These are phyloP conservation scores for Philhelius pedissequus DNA, from an alignment of 2,888 invertebrate genomes.

Conservation along the genomic window DNA sequence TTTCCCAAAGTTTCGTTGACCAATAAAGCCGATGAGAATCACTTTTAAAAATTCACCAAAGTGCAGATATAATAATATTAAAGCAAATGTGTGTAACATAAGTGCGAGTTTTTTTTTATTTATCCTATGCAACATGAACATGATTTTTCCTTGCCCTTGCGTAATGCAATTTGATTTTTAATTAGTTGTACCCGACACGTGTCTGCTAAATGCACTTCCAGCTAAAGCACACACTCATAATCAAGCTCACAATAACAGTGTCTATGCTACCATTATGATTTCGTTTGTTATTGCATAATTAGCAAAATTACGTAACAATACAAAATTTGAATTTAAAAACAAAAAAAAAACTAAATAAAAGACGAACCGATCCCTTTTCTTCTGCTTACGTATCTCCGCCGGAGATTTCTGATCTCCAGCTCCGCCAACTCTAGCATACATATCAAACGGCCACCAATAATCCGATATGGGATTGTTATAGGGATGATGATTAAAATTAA, in stretches of 20 bases:
- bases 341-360: too few relatives aligned
- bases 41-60: too few relatives aligned
- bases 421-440: constrained; percentile 60
- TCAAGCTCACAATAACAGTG: neutral
- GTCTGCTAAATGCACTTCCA: neutral
- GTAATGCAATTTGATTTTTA: neutral
- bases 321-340: neutral
- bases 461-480: constrained; percentile 2
- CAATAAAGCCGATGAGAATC: too few relatives aligned
- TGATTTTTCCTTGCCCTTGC: neutral
- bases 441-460: constrained; percentile 14
- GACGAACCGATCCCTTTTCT: constrained; percentile 71
- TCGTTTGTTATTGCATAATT: neutral
- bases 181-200: neutral
- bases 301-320: constrained; percentile 11
- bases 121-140: too few relatives aligned
- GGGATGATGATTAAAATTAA: neutral
- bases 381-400: constrained; percentile 77
- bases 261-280: neutral
- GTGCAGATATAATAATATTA: too few relatives aligned
- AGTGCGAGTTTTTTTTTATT: too few relatives aligned
- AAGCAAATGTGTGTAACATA: too few relatives aligned
- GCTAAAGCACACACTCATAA: neutral
- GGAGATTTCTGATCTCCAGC: constrained; percentile 71
- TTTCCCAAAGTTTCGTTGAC: too few relatives aligned